A percentile compares a stretch with the other conserved stretches of the same genome.
These are phyloP conservation scores for Antheraea pernyi DNA, from an alignment of 1,140 invertebrate species.

Conservation along the genomic window DNA sequence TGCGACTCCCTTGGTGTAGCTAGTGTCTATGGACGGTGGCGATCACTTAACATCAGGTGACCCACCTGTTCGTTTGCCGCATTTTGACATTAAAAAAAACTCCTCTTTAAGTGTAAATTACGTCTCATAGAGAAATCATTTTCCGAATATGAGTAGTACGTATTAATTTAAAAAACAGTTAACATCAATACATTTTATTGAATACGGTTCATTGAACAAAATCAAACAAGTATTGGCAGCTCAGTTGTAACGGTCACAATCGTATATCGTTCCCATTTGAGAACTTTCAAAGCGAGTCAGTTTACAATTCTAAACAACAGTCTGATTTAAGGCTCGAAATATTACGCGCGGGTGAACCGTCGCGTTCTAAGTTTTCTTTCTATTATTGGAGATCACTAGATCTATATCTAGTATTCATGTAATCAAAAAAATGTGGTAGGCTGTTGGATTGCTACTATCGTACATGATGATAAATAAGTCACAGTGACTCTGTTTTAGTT, in stretches of 20 bases:
- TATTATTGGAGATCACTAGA: too few species aligned
- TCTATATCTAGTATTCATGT: too few species aligned
- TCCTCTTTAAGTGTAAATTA: too few species aligned
- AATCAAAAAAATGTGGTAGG: too few species aligned
- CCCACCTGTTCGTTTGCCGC: too few species aligned
- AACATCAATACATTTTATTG: neutral
- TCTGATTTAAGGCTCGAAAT: neutral
- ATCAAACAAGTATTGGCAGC: neutral
- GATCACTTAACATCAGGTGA: too few species aligned
- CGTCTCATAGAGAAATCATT: neutral
- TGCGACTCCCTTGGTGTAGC: too few species aligned
- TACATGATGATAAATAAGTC: too few species aligned
- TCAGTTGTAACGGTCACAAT: neutral
- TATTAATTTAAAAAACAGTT: neutral
- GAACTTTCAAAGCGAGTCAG: neutral
- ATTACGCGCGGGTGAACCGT: neutral
- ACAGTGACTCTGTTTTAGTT: too few species aligned
- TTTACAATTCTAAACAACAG: conserved; percentile 3
- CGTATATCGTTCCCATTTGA: neutral
- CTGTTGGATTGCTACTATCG: too few species aligned
- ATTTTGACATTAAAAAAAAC: too few species aligned
- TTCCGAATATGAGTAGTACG: neutral
- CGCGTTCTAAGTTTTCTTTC: neutral
- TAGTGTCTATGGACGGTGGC: too few species aligned
- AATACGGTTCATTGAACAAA: neutral